Base-by-base conservation (phyloP, 2,113 vertebrate species). In the Speoplatyrhinus poulsoni region DNA sequence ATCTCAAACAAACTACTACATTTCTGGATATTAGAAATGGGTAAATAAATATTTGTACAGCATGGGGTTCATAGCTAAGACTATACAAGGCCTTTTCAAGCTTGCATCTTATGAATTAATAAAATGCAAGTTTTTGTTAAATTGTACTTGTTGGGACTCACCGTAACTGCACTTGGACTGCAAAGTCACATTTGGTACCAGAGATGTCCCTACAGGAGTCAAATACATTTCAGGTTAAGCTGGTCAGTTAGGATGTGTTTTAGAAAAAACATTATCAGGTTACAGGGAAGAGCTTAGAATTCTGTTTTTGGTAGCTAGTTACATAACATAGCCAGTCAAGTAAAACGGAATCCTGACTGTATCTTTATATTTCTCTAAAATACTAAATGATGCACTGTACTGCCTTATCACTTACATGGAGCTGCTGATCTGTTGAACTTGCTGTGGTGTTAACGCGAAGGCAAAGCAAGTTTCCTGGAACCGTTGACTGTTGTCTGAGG, bases 181-280 rank as follows among this genome's bases (percentile, higher is more conserved):
- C 95, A 90, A 99, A 99, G 92, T 99, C 98, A 91, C 98, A 98
- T 92, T 99, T 99, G 95, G 95, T 98, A 94, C 96, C 98, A 88
- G 98, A 98, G 93, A 99, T 97, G 92, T 99, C 98, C 98, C 98
- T 99, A 15, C 65, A 82, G 70, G 84, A 72, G 79, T 79, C 12
- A 67, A 60, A 75, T 12, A 67, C 10, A 58, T 19, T 13, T n/a
- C 12, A 72, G 9, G 12, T 61, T 19, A 73, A 19, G 9, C 32
- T 26, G 12, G 3, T 19, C 1, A 54, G 53, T 67, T 12, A 47
- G 55, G 3, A 15, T 57, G 19, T 15, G 32, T 32, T 6, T 17
- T 16, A 10, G 56, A 41, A 10, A 46, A 60, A 32, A 46, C 62
- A 50, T 58, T 12, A 53, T 6, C 68, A 8, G 3, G 2, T 32